phyloP scores from a whole-genome alignment of 2,797 vertebrate species.

The Neosalanx taihuensis region DNA sequence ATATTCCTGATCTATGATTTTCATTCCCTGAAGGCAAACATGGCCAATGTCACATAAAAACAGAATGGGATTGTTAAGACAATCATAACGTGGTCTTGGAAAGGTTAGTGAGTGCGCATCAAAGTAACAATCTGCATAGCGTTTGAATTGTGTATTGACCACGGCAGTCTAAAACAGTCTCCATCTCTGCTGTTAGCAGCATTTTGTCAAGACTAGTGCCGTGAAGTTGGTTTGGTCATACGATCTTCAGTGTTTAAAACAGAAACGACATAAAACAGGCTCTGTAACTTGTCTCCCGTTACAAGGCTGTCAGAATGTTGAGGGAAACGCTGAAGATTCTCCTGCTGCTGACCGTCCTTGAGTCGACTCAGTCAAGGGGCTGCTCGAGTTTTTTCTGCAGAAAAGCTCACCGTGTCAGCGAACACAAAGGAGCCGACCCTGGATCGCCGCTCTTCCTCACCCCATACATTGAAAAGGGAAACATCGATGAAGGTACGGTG shows the following conservation, averaged over 20 bases:
- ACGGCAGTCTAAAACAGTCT: background rate
- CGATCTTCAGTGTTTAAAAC: conserved; percentile 5
- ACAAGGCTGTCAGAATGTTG: conserved; percentile 41
- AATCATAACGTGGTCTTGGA: no score
- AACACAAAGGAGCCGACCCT: conserved; percentile 55
- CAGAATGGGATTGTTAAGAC: no score
- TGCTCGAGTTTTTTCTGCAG: conserved; percentile 74
- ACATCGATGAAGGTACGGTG: conserved; percentile 71
- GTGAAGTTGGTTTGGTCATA: conserved; percentile 19
- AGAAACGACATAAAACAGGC: background rate
- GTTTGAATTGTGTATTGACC: no score
- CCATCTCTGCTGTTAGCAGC: background rate
- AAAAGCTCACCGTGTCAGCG: conserved; percentile 56
- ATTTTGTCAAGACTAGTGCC: background rate
- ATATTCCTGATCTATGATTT: background rate
- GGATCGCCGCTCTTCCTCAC: conserved; percentile 83
- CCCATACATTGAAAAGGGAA: conserved; percentile 78
- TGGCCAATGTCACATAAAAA: background rate
- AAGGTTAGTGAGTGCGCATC: no score
- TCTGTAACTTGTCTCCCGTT: conserved; percentile 20
- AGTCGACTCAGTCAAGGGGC: conserved; percentile 42
- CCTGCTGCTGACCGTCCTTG: conserved; percentile 48
- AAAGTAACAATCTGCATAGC: no score
- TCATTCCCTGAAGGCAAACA: background rate
- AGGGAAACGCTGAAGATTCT: conserved; percentile 50